These are phyloP conservation scores for Prunella strophiata DNA, from an alignment of 2,797 vertebrate genomes.

Conservation along the genomic window DNA sequence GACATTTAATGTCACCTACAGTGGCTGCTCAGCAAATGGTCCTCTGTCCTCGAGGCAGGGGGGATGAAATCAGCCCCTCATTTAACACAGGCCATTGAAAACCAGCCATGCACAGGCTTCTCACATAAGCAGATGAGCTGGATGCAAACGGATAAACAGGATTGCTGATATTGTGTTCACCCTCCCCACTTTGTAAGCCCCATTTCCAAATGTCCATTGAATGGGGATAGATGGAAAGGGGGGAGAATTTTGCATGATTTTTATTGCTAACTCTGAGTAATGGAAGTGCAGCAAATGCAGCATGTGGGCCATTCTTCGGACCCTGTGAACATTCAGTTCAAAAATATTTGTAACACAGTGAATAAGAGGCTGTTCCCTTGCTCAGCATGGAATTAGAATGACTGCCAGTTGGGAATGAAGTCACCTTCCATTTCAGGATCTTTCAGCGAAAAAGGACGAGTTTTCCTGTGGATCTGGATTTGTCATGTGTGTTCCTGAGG, in stretches of 20 bases:
- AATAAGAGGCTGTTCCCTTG: background rate
- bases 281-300: background rate
- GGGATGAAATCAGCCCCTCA: background rate
- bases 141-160: background rate
- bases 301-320: background rate
- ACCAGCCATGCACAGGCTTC: background rate
- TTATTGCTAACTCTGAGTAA: background rate
- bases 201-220: background rate
- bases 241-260: background rate
- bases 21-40: background rate
- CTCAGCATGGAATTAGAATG: constrained; percentile 3
- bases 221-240: accelerated
- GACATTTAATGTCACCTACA: background rate
- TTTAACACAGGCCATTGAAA: background rate
- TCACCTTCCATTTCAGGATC: constrained; percentile 44
- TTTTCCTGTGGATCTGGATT: background rate
- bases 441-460: background rate
- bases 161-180: background rate
- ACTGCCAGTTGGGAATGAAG: background rate
- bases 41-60: background rate
- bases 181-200: background rate
- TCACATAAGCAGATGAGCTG: background rate
- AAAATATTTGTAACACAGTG: background rate
- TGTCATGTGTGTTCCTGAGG: background rate
- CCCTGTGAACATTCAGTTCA: background rate